Evolutionary conservation across 2,888 invertebrate genomes (phyloP).

Genomic region (Ornithoptera priamus): DNA sequence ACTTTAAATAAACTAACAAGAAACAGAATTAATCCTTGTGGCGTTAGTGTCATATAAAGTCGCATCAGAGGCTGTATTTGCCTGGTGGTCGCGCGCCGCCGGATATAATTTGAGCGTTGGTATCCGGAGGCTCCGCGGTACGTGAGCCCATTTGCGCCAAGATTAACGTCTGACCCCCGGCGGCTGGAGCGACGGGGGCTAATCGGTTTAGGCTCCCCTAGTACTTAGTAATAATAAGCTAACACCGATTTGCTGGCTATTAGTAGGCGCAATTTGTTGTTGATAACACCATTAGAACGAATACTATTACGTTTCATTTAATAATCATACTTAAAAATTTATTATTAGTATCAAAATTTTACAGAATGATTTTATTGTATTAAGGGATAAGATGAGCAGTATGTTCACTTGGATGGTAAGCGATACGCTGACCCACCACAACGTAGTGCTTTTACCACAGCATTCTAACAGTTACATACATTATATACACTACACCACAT

Average conservation of each 20-base stretch:
- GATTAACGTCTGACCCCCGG: slow-evolving; percentile 57
- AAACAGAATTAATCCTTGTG: background rate
- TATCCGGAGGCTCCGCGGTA: slow-evolving; percentile 41
- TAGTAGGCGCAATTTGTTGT: background rate
- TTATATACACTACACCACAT: too few species aligned
- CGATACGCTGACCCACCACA: too few species aligned
- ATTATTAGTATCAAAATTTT: too few species aligned
- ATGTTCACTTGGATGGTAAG: too few species aligned
- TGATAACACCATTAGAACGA: background rate
- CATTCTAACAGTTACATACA: too few species aligned
- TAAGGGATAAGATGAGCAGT: too few species aligned
- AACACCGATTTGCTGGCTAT: slow-evolving; percentile 1
- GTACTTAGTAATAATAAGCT: background rate
- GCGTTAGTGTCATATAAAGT: slow-evolving; percentile 10
- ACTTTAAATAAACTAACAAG: background rate
- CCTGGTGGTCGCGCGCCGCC: slow-evolving; percentile 26
- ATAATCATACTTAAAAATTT: background rate
- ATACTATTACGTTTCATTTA: background rate
- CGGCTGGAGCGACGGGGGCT: slow-evolving; percentile 37
- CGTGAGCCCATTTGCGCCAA: slow-evolving; percentile 66
- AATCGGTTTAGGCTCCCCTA: slow-evolving; percentile 39
- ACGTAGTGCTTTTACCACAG: too few species aligned
- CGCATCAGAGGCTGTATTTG: slow-evolving; percentile 2
- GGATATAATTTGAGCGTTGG: slow-evolving; percentile 51
- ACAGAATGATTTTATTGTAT: too few species aligned